Percentiles rank a stretch among this genome's conserved stretches.
phyloP scores from a whole-genome alignment of 2,797 vertebrate genomes.

The Pseudocheirus occidentalis region DNA sequence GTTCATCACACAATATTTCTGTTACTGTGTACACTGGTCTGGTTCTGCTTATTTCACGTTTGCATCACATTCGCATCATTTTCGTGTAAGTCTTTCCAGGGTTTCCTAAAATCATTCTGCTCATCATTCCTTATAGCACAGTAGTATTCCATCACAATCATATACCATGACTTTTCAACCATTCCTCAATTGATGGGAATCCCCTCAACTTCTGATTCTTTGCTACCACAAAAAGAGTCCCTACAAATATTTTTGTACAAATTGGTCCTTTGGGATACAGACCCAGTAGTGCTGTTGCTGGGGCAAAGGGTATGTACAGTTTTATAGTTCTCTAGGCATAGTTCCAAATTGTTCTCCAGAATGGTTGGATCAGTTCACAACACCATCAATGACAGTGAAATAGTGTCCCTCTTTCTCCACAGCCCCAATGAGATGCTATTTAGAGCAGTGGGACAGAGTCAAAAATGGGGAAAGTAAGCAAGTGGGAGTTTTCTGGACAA shows the following conservation, averaged over 20 bases:
- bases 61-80: background rate
- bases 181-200: background rate
- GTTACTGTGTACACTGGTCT: background rate
- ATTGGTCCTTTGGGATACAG: background rate
- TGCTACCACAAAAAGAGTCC: background rate
- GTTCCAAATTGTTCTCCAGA: background rate
- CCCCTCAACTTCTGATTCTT: background rate
- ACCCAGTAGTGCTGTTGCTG: background rate
- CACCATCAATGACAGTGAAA: too few relatives aligned
- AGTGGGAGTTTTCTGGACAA: conserved; percentile 48
- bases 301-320: background rate
- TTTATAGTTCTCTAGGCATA: background rate
- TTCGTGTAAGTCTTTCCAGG: background rate
- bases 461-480: conserved; percentile 47
- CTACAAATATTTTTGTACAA: conserved; percentile 8
- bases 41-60: background rate
- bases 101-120: background rate
- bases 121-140: background rate
- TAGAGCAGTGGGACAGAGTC: conserved; percentile 36
- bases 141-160: background rate
- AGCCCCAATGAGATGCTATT: conserved; percentile 40
- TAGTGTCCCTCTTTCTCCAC: background rate
- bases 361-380: background rate
- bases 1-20: background rate
- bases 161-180: background rate